Percentiles rank a stretch among this genome's conserved stretches.
These are phyloP conservation scores for Zosterops lateralis DNA, from an alignment of 2,113 vertebrate species.

Conservation along the genomic window DNA sequence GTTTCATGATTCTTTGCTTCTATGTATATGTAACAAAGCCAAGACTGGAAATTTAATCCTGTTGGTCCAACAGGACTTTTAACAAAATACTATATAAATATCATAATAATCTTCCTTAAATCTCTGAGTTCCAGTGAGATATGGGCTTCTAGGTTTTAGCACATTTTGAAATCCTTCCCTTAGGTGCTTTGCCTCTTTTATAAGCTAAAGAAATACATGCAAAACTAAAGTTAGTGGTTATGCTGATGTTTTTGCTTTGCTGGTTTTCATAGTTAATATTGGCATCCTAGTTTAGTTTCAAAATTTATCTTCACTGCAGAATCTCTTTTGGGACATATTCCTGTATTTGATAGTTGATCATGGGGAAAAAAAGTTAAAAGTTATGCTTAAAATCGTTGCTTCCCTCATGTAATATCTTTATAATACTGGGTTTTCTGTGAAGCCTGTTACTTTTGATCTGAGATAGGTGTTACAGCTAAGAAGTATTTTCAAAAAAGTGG, in stretches of 20 bases:
- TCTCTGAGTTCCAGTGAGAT: background rate
- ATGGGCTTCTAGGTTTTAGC: background rate
- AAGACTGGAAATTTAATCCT: background rate
- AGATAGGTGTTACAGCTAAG: background rate
- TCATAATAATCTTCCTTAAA: background rate
- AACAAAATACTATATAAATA: background rate
- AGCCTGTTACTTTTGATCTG: background rate
- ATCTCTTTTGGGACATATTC: background rate
- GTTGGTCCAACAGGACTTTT: background rate
- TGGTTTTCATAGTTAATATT: background rate
- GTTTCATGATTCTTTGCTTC: background rate
- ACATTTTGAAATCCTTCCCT: background rate
- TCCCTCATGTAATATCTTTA: background rate
- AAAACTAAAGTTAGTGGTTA: background rate
- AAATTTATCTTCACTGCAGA: background rate
- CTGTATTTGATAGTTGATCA: background rate
- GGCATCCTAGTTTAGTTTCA: background rate
- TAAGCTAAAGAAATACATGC: background rate
- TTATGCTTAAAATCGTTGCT: accelerated
- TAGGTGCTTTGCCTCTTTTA: background rate
- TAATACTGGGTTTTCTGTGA: background rate
- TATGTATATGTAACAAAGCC: background rate
- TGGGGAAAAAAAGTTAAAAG: background rate
- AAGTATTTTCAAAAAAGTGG: background rate
- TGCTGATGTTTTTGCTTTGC: background rate